Base-by-base conservation (phyloP, 2,113 vertebrate genomes). In the Hirundichthys speculiger region DNA sequence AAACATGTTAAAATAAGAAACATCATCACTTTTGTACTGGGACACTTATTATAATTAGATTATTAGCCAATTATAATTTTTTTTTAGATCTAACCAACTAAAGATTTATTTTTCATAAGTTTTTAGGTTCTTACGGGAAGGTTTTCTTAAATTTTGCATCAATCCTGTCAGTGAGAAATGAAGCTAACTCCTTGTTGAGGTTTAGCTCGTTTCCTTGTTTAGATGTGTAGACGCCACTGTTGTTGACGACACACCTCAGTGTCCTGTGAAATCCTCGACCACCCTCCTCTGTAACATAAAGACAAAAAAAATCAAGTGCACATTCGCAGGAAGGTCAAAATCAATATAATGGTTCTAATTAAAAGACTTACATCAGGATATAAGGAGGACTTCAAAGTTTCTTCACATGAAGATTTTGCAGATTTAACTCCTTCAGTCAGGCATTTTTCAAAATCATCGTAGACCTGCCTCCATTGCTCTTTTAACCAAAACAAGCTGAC, bases 61-160 rank as follows among this genome's bases (percentile, higher is more conserved):
- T 21, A 22, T 24, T 24, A 14, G 12, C 20, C 2, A 19, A 16
- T 19, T 45, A 1, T 13, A 12, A 6, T 10, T 2, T 9, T 34
- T 4, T 34, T 10, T 34, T 9, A 34, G 25, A 27, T 10, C 1
- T 34, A 34, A 34, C 1, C 11, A 34, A 27, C 25, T 4, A 27
- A 27, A 12, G 8, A 46, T 39, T 62, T 25, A 16, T 34, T 42
- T 3, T 70, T 2, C 12, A 58, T n/a, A n/a, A n/a, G n/a, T n/a
- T 1, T 38, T 30, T 12, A 13, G 24, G 5, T 19, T 1, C 80
- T 63, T 68, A 86, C 78, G 69, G 80, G 24, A 86, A 86, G 14
- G 62, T 76, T 16, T 69, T 77, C 56, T 18, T 73, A 69, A 86
- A 84, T 39, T 81, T 62, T 1, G 65, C 72, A 69, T 83, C 66